Conservation (phyloP, 2,113 vertebrate species). For the Xenus cinereus region DNA sequence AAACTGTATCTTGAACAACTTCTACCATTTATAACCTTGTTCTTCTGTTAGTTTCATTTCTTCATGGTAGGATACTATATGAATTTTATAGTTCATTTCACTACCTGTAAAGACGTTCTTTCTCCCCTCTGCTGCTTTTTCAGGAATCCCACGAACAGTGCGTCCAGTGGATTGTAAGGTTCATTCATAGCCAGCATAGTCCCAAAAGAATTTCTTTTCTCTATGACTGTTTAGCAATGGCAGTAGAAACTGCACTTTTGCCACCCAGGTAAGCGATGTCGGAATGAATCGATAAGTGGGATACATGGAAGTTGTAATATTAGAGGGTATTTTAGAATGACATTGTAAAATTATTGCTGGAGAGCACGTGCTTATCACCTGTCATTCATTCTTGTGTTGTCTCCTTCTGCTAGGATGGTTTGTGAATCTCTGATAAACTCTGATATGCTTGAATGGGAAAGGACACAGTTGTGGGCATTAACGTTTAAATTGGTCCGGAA, state of each 20-base stretch:
- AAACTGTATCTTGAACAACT: not conserved
- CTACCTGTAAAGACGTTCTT: not conserved
- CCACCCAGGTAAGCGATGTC: conserved; percentile 84
- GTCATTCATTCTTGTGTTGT: not conserved
- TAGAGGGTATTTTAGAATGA: not conserved
- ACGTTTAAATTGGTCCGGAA: conserved; percentile 94
- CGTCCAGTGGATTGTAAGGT: conserved; percentile 96
- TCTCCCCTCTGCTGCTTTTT: not conserved
- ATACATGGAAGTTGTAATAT: not conserved
- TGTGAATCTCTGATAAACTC: conserved; percentile 93
- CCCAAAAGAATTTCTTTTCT: conserved; percentile 98
- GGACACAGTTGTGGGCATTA: conserved; percentile 94
- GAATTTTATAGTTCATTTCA: not conserved
- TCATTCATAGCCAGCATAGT: conserved; percentile 95
- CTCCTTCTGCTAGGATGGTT: conserved; percentile 84
- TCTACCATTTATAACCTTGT: not conserved
- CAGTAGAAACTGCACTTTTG: conserved; percentile 92
- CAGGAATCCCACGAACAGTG: conserved; percentile 98
- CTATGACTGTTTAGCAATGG: conserved; percentile 96
- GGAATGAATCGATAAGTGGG: not conserved
- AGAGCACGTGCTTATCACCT: accelerated
- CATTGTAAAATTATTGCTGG: not conserved
- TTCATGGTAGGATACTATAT: not conserved
- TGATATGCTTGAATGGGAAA: conserved; percentile 93
- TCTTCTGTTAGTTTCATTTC: not conserved